Evolutionary conservation across 2,888 invertebrate genomes (phyloP).

Genomic region (Ennomos fuscantarius): DNA sequence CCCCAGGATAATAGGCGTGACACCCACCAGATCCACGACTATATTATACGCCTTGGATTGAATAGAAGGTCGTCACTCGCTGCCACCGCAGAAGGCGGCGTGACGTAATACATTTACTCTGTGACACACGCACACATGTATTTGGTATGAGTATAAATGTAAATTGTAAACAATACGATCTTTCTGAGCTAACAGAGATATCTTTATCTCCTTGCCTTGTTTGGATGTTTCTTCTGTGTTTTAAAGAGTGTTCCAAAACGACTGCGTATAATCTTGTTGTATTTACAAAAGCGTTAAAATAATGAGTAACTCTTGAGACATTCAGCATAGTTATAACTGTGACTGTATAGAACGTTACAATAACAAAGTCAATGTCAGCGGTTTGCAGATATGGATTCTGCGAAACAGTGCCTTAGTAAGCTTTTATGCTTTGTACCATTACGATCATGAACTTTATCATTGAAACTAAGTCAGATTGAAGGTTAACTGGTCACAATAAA

Average conservation of each 20-base stretch:
- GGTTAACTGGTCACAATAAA: conserved; percentile 50
- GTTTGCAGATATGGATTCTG: conserved; percentile 46
- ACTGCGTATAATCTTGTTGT: conserved; percentile 11
- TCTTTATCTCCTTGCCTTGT: conserved; percentile 33
- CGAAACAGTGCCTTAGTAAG: conserved; percentile 47
- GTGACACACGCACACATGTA: conserved; percentile 16
- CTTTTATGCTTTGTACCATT: conserved; percentile 47
- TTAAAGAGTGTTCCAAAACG: conserved; percentile 17
- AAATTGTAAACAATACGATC: conserved; percentile 56
- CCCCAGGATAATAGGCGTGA: conserved; percentile 23
- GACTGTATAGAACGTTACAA: conserved; percentile 5
- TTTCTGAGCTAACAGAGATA: conserved; percentile 26
- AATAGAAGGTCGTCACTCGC: conserved; percentile 53
- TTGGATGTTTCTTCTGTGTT: conserved; percentile 19
- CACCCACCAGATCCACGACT: conserved; percentile 39
- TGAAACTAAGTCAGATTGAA: conserved; percentile 55
- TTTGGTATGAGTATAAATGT: conserved; percentile 44
- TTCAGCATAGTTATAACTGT: conserved; percentile 14
- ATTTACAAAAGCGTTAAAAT: conserved; percentile 1
- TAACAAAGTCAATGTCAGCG: conserved; percentile 58
- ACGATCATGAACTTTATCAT: conserved; percentile 55
- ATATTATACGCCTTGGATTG: conserved; percentile 44
- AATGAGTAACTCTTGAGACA: conserved; percentile 19
- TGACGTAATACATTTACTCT: conserved; percentile 56
- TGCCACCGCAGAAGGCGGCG: conserved; percentile 45